Conservation (phyloP, 1,140 invertebrate genomes). For the Drosophila repletoides region DNA sequence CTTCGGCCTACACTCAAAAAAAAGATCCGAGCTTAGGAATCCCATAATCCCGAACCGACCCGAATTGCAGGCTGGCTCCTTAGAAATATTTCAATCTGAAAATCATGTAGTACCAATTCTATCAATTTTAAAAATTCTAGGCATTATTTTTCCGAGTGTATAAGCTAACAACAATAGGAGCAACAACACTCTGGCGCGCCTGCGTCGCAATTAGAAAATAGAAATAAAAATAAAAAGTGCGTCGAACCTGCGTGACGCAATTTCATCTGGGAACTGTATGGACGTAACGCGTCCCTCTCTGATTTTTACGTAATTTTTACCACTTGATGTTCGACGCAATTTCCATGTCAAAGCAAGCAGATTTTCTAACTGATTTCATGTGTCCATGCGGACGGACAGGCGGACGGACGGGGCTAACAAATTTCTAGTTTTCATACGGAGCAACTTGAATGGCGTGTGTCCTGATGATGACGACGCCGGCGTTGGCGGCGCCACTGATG, state of each 20-base stretch:
- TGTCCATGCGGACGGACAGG: slow-evolving; percentile 18
- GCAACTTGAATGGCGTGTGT: slow-evolving; percentile 39
- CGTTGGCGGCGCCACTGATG: slow-evolving; percentile 75
- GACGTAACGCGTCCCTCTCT: neutral
- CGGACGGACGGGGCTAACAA: slow-evolving; percentile 22
- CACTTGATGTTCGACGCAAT: slow-evolving; percentile 61
- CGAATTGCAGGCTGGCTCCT: slow-evolving; percentile 35
- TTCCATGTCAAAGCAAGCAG: slow-evolving; percentile 79
- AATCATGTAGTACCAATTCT: too few species aligned
- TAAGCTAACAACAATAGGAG: too few species aligned
- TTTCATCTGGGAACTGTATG: slow-evolving; percentile 17
- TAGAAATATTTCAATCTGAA: too few species aligned
- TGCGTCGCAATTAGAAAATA: slow-evolving; percentile 64
- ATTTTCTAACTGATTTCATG: slow-evolving; percentile 81
- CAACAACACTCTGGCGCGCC: slow-evolving; percentile 37
- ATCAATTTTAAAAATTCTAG: too few species aligned
- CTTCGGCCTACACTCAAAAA: too few species aligned
- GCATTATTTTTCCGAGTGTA: too few species aligned
- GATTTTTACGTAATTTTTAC: slow-evolving; percentile 18
- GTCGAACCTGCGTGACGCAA: slow-evolving; percentile 54
- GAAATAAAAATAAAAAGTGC: slow-evolving; percentile 43
- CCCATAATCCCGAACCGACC: too few species aligned
- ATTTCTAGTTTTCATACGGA: slow-evolving; percentile 59
- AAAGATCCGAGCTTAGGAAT: too few species aligned
- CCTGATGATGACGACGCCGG: slow-evolving; percentile 38